These are phyloP conservation scores for Anoplolepis gracilipes DNA, from an alignment of 1,140 invertebrate species.

Conservation along the genomic window DNA sequence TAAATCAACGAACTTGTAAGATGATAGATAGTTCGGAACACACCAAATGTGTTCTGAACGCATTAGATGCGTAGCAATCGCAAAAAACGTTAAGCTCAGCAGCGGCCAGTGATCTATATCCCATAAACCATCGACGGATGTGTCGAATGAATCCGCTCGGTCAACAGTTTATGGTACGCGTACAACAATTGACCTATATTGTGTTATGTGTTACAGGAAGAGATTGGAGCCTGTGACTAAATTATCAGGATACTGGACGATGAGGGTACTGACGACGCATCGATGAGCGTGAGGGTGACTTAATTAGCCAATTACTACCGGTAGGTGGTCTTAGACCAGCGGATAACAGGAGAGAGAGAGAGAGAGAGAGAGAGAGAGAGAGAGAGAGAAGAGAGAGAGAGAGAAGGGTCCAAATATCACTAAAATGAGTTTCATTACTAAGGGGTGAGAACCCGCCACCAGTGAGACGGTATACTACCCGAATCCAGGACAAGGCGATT, in stretches of 20 bases:
- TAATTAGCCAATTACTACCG: conserved; percentile 73
- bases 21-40: conserved; percentile 23
- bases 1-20: conserved; percentile 5
- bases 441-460: neutral
- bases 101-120: neutral
- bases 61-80: neutral
- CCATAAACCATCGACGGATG: conserved; percentile 41
- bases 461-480: neutral
- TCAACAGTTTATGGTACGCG: conserved; percentile 66
- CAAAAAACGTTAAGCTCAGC: conserved; percentile 33
- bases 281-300: conserved; percentile 66
- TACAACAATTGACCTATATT: conserved; percentile 73
- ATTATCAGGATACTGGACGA: conserved; percentile 61
- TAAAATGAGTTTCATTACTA: neutral
- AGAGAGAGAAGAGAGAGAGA: neutral
- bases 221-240: conserved; percentile 56
- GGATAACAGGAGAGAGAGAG: neutral
- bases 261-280: conserved; percentile 37
- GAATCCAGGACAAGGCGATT: conserved; percentile 62
- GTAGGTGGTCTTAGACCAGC: neutral
- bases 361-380: neutral
- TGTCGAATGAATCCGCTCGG: conserved; percentile 61
- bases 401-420: neutral
- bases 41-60: neutral
- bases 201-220: conserved; percentile 60